phyloP scores from a whole-genome alignment of 2,113 vertebrate species.

The Pelmatolapia mariae region DNA sequence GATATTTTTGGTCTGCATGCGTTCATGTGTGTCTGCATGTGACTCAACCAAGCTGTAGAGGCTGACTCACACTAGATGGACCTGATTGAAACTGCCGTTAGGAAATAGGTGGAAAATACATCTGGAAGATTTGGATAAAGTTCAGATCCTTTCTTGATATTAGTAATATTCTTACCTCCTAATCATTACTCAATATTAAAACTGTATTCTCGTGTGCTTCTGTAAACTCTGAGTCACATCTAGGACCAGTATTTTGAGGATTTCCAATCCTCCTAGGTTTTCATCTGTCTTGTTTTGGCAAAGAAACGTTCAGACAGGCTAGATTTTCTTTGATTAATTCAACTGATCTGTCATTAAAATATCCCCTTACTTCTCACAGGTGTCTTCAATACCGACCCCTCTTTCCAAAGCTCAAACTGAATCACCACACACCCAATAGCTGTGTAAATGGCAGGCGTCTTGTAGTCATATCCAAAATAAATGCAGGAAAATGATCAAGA shows the following conservation, averaged over 20 bases:
- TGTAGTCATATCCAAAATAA: not conserved
- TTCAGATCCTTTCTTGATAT: not conserved
- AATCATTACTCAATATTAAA: not conserved
- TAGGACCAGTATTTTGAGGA: not conserved
- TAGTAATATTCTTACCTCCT: not conserved
- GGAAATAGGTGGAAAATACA: not conserved
- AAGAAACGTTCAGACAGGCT: fast-evolving
- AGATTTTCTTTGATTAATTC: not conserved
- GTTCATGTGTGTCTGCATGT: not conserved
- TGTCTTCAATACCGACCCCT: not conserved
- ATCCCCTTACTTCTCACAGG: not conserved
- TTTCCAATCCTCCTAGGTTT: not conserved
- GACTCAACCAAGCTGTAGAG: not conserved
- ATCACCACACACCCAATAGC: not conserved
- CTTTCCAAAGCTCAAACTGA: not conserved
- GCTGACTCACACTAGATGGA: slow-evolving; percentile 28
- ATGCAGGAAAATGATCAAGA: not conserved
- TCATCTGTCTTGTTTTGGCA: not conserved
- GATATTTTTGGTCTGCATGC: not conserved
- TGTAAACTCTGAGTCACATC: not conserved
- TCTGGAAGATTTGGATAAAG: not conserved
- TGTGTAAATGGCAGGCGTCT: not conserved
- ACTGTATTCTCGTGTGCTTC: not conserved
- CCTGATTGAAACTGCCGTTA: not conserved
- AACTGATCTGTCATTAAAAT: not conserved